Conservation (phyloP, 2,888 invertebrate genomes). For the Sepioteuthis lessoniana region DNA sequence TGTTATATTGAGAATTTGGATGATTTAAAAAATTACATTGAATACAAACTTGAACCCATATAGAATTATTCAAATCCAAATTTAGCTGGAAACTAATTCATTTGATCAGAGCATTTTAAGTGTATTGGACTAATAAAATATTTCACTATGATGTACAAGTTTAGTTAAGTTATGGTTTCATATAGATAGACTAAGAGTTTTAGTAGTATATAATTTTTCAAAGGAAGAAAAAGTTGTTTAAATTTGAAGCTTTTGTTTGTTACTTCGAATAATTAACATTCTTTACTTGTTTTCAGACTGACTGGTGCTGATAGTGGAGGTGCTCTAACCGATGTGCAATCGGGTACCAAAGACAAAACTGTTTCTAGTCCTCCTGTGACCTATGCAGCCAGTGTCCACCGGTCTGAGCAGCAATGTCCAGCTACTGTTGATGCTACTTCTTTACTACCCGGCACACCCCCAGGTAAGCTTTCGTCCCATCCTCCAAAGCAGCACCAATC, state of each 20-base stretch:
- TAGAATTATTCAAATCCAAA: too few relatives aligned
- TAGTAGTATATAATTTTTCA: too few relatives aligned
- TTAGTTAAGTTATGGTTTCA: too few relatives aligned
- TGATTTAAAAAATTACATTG: too few relatives aligned
- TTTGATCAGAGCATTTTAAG: too few relatives aligned
- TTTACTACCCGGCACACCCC: conserved; percentile 52
- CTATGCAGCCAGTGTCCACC: conserved; percentile 62
- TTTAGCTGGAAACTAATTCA: too few relatives aligned
- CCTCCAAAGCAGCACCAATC: conserved; percentile 55
- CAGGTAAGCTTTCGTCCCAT: conserved; percentile 66
- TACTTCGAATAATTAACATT: neutral
- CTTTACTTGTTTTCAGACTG: conserved; percentile 58
- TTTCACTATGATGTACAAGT: too few relatives aligned
- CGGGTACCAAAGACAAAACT: conserved; percentile 62
- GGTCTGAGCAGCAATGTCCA: conserved; percentile 56
- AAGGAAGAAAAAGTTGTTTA: too few relatives aligned
- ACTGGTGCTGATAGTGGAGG: conserved; percentile 64
- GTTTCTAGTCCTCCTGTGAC: conserved; percentile 59
- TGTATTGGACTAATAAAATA: too few relatives aligned
- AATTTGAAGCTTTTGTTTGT: neutral
- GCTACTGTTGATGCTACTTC: conserved; percentile 46
- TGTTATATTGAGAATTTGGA: too few relatives aligned
- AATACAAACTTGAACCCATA: too few relatives aligned
- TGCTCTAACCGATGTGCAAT: conserved; percentile 56
- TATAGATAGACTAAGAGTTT: too few relatives aligned